Percentiles rank a stretch among this genome's conserved stretches.
phyloP scores from a whole-genome alignment of 2,113 vertebrate genomes.

The Motacilla tschutschensis region DNA sequence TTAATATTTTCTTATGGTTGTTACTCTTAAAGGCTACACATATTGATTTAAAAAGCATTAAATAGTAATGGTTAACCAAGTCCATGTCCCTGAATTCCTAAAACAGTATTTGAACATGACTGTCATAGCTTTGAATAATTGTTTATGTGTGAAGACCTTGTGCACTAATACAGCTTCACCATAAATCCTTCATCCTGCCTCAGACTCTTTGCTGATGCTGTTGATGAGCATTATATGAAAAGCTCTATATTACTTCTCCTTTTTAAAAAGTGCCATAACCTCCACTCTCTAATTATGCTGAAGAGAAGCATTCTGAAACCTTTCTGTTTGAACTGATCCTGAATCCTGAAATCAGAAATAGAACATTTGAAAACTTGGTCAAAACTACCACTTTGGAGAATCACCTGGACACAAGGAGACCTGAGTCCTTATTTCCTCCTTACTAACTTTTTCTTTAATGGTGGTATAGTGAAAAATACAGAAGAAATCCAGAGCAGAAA shows the following conservation, averaged over 20 bases:
- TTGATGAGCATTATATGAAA: neutral
- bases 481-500: neutral
- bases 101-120: neutral
- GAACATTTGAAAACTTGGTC: neutral
- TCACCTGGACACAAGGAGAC: neutral
- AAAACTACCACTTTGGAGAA: neutral
- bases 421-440: neutral
- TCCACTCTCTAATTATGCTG: neutral
- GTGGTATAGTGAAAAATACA: neutral
- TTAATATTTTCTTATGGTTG: neutral
- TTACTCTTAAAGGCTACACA: neutral
- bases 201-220: neutral
- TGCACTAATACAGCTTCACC: neutral
- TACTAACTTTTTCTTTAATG: neutral
- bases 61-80: neutral
- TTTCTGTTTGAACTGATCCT: neutral
- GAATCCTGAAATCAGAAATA: neutral
- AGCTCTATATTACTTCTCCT: neutral
- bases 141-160: neutral
- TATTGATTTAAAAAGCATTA: neutral
- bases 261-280: neutral
- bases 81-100: neutral
- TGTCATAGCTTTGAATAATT: neutral
- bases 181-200: neutral
- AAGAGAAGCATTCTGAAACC: neutral